Conservation (phyloP, 2,888 invertebrate genomes). For the Spialia ferax region DNA sequence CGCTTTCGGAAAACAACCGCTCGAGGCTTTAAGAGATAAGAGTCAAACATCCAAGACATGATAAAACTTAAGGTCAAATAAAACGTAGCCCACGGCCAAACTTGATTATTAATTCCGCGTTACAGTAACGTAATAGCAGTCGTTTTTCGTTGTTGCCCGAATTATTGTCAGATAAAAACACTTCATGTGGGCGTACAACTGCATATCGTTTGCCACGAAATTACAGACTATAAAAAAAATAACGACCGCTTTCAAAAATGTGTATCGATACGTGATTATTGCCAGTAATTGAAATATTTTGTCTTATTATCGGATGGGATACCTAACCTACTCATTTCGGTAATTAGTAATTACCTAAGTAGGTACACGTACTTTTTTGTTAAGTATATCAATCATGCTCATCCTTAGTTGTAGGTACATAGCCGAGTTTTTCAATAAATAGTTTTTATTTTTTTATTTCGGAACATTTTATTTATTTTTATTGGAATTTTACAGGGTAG, state of each 20-base stretch:
- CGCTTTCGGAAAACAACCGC: conserved; percentile 38
- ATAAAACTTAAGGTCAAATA: conserved; percentile 56
- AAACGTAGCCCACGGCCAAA: conserved; percentile 57
- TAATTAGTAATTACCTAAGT: neutral
- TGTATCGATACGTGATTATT: conserved; percentile 18
- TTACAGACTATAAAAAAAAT: conserved; percentile 33
- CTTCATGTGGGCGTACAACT: conserved; percentile 54
- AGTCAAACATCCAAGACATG: conserved; percentile 56
- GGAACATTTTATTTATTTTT: no score
- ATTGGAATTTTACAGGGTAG: no score
- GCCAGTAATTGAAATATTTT: neutral
- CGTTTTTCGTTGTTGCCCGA: conserved; percentile 55
- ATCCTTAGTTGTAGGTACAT: no score
- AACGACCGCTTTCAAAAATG: conserved; percentile 11
- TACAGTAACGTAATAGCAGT: conserved; percentile 57
- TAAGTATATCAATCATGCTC: no score
- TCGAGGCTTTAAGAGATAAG: conserved; percentile 52
- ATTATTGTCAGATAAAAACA: conserved; percentile 58
- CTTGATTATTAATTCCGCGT: conserved; percentile 62
- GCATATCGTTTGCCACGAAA: conserved; percentile 50
- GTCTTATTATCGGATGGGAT: neutral
- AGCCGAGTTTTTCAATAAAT: no score
- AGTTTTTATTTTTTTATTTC: no score
- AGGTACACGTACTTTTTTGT: no score
- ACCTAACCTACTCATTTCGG: neutral